Percentiles rank a stretch among this genome's conserved stretches.
Evolutionary conservation across 2,797 vertebrate species (phyloP).

Genomic region (Neoniphon sammara): DNA sequence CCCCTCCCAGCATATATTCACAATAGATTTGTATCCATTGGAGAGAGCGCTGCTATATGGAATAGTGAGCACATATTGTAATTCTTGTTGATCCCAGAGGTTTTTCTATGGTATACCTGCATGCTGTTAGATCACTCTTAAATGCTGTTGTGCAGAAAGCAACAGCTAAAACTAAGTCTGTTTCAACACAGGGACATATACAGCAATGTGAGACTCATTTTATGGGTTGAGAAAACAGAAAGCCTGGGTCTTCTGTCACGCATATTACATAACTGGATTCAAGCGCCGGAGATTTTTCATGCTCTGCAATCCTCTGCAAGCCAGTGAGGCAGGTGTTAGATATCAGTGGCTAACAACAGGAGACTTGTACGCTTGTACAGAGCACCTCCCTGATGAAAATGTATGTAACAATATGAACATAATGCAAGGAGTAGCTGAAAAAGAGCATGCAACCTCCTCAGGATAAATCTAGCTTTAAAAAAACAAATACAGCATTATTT

Average conservation of each 20-base stretch:
- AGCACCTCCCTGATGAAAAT: background rate
- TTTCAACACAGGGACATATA: background rate
- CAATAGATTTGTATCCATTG: constrained; percentile 52
- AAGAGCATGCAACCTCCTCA: constrained; percentile 23
- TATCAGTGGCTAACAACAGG: background rate
- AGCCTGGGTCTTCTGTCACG: background rate
- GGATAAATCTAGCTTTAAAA: constrained; percentile 21
- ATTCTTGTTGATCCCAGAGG: constrained; percentile 55
- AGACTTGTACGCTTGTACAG: background rate
- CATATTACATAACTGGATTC: background rate
- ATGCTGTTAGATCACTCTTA: constrained; percentile 29
- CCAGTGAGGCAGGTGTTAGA: background rate
- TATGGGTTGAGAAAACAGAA: background rate
- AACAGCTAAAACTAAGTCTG: constrained; percentile 38
- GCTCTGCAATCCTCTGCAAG: background rate
- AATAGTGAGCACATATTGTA: constrained; percentile 40
- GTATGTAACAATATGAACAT: background rate
- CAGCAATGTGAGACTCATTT: background rate
- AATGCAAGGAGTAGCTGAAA: constrained; percentile 32
- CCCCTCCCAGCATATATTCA: constrained; percentile 38
- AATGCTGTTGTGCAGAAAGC: constrained; percentile 28
- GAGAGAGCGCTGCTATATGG: constrained; percentile 41
- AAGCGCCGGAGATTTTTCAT: background rate
- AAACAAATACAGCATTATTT: constrained; percentile 11
- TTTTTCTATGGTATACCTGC: constrained; percentile 41